Percentiles rank a stretch among this genome's conserved stretches.
Conservation (phyloP, 2,888 invertebrate genomes). For the Arctia plantaginis region DNA sequence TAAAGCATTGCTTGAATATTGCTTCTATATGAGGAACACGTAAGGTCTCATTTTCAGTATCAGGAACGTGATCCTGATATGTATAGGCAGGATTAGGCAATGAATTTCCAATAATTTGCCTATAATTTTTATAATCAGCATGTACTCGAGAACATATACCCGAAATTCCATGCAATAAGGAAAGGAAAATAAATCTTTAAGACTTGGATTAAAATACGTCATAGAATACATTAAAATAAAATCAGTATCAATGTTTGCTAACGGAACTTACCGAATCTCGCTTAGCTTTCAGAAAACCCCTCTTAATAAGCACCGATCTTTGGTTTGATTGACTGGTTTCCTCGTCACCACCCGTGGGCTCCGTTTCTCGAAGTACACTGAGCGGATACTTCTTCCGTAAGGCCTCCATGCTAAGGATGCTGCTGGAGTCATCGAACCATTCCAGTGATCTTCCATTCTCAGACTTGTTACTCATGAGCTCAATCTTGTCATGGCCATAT, state of each 20-base stretch:
- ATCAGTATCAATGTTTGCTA: neutral
- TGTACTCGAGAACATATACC: neutral
- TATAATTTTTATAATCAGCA: neutral
- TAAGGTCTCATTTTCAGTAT: neutral
- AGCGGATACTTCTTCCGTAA: constrained; percentile 86
- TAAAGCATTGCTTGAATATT: neutral
- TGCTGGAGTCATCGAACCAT: constrained; percentile 89
- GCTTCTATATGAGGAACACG: neutral
- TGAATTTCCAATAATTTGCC: neutral
- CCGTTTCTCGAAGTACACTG: constrained; percentile 76
- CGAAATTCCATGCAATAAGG: neutral
- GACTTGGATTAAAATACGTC: too few relatives aligned
- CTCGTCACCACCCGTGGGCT: constrained; percentile 82
- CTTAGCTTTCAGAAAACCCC: constrained; percentile 91
- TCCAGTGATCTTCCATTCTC: constrained; percentile 89
- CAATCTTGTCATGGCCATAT: constrained; percentile 93
- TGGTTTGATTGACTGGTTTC: constrained; percentile 91
- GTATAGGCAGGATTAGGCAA: too few relatives aligned
- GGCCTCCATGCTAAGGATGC: constrained; percentile 85
- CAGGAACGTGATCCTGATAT: too few relatives aligned
- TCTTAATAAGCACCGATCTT: constrained; percentile 88
- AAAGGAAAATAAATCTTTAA: neutral
- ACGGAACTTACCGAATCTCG: constrained; percentile 88
- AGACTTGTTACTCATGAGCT: constrained; percentile 88
- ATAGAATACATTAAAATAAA: neutral